These are phyloP conservation scores for Caenorhabditis imperialis DNA, from an alignment of 2,888 invertebrate species.

Conservation along the genomic window DNA sequence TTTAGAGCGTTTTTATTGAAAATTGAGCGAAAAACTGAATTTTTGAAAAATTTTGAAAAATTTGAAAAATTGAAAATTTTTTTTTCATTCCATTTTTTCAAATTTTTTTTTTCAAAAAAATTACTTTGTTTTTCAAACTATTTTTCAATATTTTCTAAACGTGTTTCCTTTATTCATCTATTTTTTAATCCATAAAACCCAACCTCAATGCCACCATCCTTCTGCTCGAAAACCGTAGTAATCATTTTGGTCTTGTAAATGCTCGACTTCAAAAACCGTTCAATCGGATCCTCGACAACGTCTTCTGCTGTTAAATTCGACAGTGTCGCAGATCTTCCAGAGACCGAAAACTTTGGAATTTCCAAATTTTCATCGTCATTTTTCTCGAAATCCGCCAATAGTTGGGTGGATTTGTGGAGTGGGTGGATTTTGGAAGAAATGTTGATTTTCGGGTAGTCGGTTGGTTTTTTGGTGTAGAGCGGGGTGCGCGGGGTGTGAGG, in stretches of 20 bases:
- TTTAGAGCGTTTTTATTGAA: too few relatives aligned
- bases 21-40: too few relatives aligned
- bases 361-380: neutral
- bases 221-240: conserved; percentile 74
- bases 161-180: too few relatives aligned
- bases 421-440: too few relatives aligned
- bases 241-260: conserved; percentile 72
- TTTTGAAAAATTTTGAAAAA: too few relatives aligned
- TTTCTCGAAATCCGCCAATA: neutral
- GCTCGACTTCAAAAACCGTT: conserved; percentile 50
- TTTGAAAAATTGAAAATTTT: too few relatives aligned
- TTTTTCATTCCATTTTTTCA: too few relatives aligned
- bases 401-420: too few relatives aligned
- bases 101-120: too few relatives aligned
- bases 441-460: conserved; percentile 31
- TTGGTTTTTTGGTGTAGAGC: conserved; percentile 5
- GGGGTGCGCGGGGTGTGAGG: neutral
- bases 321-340: conserved; percentile 25
- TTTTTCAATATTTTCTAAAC: too few relatives aligned
- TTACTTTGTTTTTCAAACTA: too few relatives aligned
- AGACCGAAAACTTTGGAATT: neutral
- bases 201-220: conserved; percentile 61
- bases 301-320: conserved; percentile 13
- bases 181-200: too few relatives aligned
- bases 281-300: conserved; percentile 42